A percentile compares a stretch with the other conserved stretches of the same genome.
Conservation (phyloP, 2,113 vertebrate genomes). For the Carassius auratus region DNA sequence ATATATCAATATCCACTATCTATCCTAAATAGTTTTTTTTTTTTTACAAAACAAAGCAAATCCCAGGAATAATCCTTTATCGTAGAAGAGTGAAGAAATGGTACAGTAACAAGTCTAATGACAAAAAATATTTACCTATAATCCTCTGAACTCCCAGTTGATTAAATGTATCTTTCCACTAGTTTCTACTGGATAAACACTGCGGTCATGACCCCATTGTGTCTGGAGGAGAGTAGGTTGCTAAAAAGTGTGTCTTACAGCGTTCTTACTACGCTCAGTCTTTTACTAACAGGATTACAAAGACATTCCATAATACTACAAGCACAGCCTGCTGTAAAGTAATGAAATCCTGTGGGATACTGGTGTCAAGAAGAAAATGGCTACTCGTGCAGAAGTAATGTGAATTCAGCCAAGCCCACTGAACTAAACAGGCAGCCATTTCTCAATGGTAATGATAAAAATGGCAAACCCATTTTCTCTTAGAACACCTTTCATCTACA, state of each 20-base stretch:
- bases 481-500: neutral
- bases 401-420: neutral
- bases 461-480: neutral
- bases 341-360: conserved; percentile 18
- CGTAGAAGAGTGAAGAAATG: neutral
- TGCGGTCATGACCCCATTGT: neutral
- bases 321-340: conserved; percentile 1
- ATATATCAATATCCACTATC: too few relatives aligned
- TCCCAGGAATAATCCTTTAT: neutral
- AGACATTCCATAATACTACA: neutral
- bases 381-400: neutral
- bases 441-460: neutral
- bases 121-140: neutral
- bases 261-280: neutral
- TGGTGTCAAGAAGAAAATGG: neutral
- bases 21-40: neutral
- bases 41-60: neutral
- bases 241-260: neutral
- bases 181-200: neutral
- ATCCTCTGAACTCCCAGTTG: neutral
- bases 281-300: conserved; percentile 24
- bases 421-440: neutral
- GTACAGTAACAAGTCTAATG: neutral
- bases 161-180: conserved; percentile 20
- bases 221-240: conserved; percentile 19